These are phyloP conservation scores for Rhynchotus rufescens DNA, from an alignment of 2,797 vertebrate genomes.

Conservation along the genomic window DNA sequence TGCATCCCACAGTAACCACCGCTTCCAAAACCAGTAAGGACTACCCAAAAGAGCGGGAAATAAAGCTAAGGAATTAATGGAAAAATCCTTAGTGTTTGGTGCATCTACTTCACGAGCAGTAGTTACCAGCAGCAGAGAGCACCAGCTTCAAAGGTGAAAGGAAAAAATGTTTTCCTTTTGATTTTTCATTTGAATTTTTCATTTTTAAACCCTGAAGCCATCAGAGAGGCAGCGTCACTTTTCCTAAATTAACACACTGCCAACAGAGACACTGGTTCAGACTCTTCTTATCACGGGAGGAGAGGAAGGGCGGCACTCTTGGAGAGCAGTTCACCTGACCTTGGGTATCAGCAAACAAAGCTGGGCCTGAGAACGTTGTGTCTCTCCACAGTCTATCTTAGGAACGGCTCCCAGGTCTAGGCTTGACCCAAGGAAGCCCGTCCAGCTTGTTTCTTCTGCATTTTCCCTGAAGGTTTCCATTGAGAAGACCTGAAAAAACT, in stretches of 20 bases:
- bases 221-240: not conserved
- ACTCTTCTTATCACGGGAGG: too few species aligned
- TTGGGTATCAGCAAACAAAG: not conserved
- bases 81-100: not conserved
- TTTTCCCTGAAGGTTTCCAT: not conserved
- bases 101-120: not conserved
- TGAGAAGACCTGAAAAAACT: not conserved
- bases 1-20: not conserved
- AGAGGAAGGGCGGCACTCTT: not conserved
- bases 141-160: not conserved
- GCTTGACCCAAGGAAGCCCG: not conserved
- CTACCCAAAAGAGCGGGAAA: not conserved
- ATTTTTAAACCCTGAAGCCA: not conserved
- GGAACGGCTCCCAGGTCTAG: rapidly evolving
- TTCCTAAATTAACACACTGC: not conserved
- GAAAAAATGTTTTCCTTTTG: not conserved
- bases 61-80: not conserved
- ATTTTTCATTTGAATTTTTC: not conserved
- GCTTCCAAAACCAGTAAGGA: not conserved
- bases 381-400: not conserved
- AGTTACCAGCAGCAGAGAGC: not conserved
- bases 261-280: not conserved
- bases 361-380: rapidly evolving
- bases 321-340: not conserved
- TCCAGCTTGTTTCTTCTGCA: not conserved